Conservation (phyloP, 1,140 invertebrate species). For the Drosophila yakuba region DNA sequence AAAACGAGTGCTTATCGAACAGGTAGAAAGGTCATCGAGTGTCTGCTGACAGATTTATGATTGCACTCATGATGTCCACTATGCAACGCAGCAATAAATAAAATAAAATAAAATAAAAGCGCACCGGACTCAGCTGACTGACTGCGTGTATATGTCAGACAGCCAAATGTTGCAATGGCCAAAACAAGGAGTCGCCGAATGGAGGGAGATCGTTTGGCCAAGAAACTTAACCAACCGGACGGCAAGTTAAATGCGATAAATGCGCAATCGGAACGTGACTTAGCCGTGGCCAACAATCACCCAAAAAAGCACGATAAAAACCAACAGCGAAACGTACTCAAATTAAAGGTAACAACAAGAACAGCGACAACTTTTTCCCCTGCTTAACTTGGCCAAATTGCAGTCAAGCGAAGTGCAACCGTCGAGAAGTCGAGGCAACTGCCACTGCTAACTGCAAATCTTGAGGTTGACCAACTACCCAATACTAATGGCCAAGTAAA, state of each 20-base stretch:
- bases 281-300: conserved; percentile 60
- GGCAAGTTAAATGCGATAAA: conserved; percentile 38
- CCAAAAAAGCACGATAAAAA: conserved; percentile 35
- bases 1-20: conserved; percentile 28
- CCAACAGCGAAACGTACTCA: conserved; percentile 34
- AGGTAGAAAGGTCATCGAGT: conserved; percentile 60
- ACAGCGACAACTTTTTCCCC: conserved; percentile 42
- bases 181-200: conserved; percentile 32
- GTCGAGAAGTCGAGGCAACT: conserved; percentile 42
- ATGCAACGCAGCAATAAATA: conserved; percentile 1
- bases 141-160: conserved; percentile 11
- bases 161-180: conserved; percentile 53
- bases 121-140: conserved; percentile 52
- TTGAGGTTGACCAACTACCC: conserved; percentile 25
- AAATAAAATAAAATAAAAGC: conserved; percentile 19
- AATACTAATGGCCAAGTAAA: not conserved
- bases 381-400: conserved; percentile 45
- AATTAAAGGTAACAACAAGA: conserved; percentile 68
- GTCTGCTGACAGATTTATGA: conserved; percentile 42
- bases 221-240: conserved; percentile 62
- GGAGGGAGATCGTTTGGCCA: conserved; percentile 26
- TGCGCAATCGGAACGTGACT: conserved; percentile 66
- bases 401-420: conserved; percentile 58
- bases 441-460: conserved; percentile 34
- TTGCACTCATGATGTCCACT: conserved; percentile 1